Evolutionary conservation across 2,888 invertebrate genomes (phyloP).

Genomic region (Hirtodrosophila histrioides): DNA sequence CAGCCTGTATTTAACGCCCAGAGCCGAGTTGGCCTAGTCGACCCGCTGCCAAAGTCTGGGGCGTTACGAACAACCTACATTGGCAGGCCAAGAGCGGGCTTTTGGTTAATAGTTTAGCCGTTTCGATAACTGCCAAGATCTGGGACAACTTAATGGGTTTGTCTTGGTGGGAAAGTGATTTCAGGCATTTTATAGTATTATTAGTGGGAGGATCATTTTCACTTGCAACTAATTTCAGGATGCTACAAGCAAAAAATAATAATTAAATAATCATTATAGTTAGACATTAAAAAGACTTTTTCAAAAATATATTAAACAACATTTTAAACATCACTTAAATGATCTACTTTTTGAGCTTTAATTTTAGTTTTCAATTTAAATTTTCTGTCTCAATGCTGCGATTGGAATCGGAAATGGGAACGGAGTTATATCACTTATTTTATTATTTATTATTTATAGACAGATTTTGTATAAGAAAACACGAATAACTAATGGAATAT

Average conservation of each 20-base stretch:
- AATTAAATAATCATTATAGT: no score
- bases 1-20: constrained; percentile 69
- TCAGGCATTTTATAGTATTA: constrained; percentile 3
- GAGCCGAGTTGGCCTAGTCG: constrained; percentile 14
- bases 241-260: not conserved
- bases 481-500: no score
- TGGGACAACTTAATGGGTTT: constrained; percentile 31
- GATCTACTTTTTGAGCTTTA: no score
- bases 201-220: constrained; percentile 15
- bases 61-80: constrained; percentile 48
- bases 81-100: constrained; percentile 24
- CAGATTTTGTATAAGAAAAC: no score
- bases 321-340: no score
- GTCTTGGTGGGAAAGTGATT: constrained; percentile 31
- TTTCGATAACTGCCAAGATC: constrained; percentile 19
- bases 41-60: constrained; percentile 13
- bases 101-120: constrained; percentile 19
- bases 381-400: no score
- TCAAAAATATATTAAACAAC: no score
- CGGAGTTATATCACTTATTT: no score
- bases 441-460: no score
- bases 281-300: no score
- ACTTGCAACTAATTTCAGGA: constrained; percentile 23
- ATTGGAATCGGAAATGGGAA: no score
- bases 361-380: no score